phyloP scores from a whole-genome alignment of 2,113 vertebrate genomes.

The Apus apus region DNA sequence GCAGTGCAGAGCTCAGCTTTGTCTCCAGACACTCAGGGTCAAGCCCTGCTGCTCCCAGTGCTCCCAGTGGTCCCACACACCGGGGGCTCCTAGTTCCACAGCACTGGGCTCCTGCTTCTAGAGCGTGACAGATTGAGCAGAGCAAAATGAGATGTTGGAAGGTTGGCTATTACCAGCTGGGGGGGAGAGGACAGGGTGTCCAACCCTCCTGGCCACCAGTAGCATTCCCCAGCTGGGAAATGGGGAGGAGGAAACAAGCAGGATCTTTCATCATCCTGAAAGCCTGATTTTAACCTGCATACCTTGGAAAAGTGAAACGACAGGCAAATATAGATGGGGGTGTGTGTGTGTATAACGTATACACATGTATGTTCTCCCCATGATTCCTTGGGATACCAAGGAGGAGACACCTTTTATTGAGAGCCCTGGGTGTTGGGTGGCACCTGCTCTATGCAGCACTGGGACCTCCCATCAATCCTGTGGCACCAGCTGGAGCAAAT shows the following conservation, averaged over 20 bases:
- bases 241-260: neutral
- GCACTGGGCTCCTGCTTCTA: neutral
- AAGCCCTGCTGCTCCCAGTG: neutral
- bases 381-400: neutral
- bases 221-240: neutral
- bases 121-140: fast-evolving
- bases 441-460: fast-evolving
- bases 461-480: neutral
- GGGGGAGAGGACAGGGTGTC: neutral
- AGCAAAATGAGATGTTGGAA: neutral
- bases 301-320: neutral
- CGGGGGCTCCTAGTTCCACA: neutral
- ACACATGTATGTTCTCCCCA: neutral
- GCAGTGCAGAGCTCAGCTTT: neutral
- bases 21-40: neutral
- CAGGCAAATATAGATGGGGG: neutral
- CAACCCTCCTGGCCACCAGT: neutral
- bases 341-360: no score
- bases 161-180: neutral
- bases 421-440: neutral
- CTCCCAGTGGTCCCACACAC: neutral
- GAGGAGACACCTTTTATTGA: neutral
- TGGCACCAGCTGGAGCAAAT: neutral
- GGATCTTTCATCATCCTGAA: neutral
- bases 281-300: neutral